A percentile compares a stretch with the other conserved stretches of the same genome.
phyloP scores from a whole-genome alignment of 2,113 vertebrate genomes.

The Ailurus styani region DNA sequence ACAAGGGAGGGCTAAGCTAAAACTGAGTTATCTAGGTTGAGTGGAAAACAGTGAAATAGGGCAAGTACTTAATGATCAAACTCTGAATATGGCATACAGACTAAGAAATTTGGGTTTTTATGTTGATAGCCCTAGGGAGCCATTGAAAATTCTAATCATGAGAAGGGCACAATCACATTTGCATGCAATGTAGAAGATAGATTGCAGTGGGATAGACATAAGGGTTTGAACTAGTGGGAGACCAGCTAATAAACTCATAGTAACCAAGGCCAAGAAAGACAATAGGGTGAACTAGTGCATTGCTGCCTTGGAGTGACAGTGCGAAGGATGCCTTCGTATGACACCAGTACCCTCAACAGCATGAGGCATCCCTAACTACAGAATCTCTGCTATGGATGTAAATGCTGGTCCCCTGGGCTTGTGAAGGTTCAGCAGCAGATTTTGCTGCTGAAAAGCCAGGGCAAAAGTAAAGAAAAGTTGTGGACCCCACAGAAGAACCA shows the following conservation, averaged over 20 bases:
- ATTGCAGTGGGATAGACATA: background rate
- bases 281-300: background rate
- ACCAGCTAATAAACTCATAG: background rate
- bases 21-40: background rate
- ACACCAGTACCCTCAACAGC: background rate
- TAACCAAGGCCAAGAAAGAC: background rate
- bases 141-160: background rate
- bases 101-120: background rate
- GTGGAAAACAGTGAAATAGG: background rate
- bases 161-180: background rate
- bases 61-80: background rate
- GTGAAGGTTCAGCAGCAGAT: background rate
- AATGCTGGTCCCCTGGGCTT: background rate
- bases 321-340: background rate
- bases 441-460: background rate
- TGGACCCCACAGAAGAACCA: background rate
- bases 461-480: background rate
- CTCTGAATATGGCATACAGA: background rate
- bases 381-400: background rate
- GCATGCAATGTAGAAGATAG: background rate
- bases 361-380: background rate
- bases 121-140: background rate
- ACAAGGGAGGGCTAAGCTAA: background rate
- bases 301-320: background rate
- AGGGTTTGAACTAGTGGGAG: background rate